Conservation (phyloP, 2,888 invertebrate genomes). For the Leptinotarsa haldemani region DNA sequence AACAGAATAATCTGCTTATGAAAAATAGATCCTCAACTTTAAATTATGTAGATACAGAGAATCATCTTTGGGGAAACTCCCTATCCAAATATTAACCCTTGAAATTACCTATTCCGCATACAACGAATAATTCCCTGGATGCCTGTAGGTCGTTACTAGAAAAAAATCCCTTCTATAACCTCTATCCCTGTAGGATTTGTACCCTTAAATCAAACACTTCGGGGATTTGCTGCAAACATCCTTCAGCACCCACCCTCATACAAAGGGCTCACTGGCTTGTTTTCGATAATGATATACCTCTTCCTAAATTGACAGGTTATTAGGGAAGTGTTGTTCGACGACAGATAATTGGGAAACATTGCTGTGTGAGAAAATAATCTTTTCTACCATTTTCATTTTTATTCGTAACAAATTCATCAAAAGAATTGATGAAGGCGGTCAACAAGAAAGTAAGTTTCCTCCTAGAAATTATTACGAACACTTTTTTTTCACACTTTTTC, state of each 20-base stretch:
- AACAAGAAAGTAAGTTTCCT: too few species aligned
- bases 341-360: slow-evolving; percentile 34
- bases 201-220: slow-evolving; percentile 42
- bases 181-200: slow-evolving; percentile 41
- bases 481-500: too few species aligned
- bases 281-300: slow-evolving; percentile 42
- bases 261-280: slow-evolving; percentile 34
- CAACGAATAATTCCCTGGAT: slow-evolving; percentile 32
- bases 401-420: too few species aligned
- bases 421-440: too few species aligned
- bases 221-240: slow-evolving; percentile 40
- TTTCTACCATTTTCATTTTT: too few species aligned
- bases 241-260: slow-evolving; percentile 30
- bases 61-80: neutral
- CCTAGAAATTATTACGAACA: too few species aligned
- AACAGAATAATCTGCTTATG: neutral
- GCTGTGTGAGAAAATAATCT: neutral
- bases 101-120: slow-evolving; percentile 11
- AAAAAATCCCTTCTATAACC: slow-evolving; percentile 32
- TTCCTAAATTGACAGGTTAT: slow-evolving; percentile 40
- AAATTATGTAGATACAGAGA: neutral
- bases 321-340: slow-evolving; percentile 34
- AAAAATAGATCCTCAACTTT: neutral
- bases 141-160: slow-evolving; percentile 31
- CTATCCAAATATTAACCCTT: slow-evolving; percentile 16